These are phyloP conservation scores for Mythimna pallens DNA, from an alignment of 2,888 invertebrate species.

Conservation along the genomic window DNA sequence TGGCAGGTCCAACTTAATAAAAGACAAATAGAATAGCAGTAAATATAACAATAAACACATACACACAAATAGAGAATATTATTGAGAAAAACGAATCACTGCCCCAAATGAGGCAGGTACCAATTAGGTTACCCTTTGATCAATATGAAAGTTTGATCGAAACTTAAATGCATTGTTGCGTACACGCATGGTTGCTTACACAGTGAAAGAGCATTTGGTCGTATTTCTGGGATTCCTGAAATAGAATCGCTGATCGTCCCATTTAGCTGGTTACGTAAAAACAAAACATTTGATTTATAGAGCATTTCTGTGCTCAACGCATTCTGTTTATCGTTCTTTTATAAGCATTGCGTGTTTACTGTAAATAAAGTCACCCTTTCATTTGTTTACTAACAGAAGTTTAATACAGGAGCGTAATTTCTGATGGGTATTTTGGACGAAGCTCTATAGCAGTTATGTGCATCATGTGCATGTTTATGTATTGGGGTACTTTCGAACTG, in stretches of 20 bases:
- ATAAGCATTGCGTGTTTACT: slow-evolving; percentile 44
- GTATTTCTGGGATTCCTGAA: slow-evolving; percentile 20
- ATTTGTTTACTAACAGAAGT: slow-evolving; percentile 58
- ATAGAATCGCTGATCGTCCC: slow-evolving; percentile 29
- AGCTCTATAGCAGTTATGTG: background rate
- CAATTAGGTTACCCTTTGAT: slow-evolving; percentile 19
- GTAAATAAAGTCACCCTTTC: slow-evolving; percentile 45
- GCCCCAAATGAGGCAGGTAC: background rate
- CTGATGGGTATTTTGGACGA: slow-evolving; percentile 27
- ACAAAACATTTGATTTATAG: slow-evolving; percentile 28
- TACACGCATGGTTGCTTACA: slow-evolving; percentile 17
- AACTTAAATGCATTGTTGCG: slow-evolving; percentile 18
- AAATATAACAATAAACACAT: too few relatives aligned
- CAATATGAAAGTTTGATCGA: slow-evolving; percentile 7
- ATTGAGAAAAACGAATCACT: background rate
- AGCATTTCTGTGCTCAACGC: background rate
- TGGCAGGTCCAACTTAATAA: too few relatives aligned
- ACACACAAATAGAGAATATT: background rate
- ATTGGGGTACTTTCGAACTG: background rate
- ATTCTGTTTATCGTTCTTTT: slow-evolving; percentile 38
- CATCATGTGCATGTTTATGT: background rate
- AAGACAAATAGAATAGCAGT: too few relatives aligned
- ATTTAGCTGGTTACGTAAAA: slow-evolving; percentile 40
- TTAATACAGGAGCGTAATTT: slow-evolving; percentile 26
- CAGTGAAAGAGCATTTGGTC: slow-evolving; percentile 16